These are phyloP conservation scores for Propithecus deckenii DNA, from an alignment of 2,797 vertebrate species.

Conservation along the genomic window DNA sequence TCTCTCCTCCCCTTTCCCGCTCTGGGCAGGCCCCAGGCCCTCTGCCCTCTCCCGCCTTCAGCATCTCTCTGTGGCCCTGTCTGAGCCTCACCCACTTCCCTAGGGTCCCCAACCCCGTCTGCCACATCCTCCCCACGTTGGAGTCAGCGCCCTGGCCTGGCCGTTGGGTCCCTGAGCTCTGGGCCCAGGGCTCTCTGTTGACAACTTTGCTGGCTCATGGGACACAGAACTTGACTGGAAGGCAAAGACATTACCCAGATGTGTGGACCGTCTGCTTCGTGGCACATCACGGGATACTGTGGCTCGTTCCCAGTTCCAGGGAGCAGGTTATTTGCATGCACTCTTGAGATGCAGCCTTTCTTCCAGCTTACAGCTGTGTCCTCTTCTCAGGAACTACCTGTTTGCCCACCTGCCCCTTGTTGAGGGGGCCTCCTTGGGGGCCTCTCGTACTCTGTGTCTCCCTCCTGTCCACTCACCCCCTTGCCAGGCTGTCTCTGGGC, in stretches of 20 bases:
- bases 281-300: accelerated
- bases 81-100: neutral
- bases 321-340: accelerated
- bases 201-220: neutral
- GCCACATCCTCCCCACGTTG: accelerated
- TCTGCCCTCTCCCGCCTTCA: neutral
- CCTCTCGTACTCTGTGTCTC: neutral
- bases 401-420: neutral
- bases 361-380: neutral
- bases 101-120: neutral
- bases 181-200: neutral
- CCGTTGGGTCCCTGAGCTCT: neutral
- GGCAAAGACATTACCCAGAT: neutral
- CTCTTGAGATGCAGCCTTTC: neutral
- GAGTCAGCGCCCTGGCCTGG: too few species aligned
- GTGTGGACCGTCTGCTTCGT: accelerated
- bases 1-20: neutral
- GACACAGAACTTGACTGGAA: too few species aligned
- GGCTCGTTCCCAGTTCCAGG: neutral
- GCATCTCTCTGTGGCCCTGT: neutral
- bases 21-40: accelerated
- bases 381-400: neutral
- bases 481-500: neutral
- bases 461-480: accelerated
- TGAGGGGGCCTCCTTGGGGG: neutral